Evolutionary conservation across 2,113 vertebrate genomes (phyloP), one percentile per base, ranked within the genome.

Genomic region (Malaclemys terrapin): DNA sequence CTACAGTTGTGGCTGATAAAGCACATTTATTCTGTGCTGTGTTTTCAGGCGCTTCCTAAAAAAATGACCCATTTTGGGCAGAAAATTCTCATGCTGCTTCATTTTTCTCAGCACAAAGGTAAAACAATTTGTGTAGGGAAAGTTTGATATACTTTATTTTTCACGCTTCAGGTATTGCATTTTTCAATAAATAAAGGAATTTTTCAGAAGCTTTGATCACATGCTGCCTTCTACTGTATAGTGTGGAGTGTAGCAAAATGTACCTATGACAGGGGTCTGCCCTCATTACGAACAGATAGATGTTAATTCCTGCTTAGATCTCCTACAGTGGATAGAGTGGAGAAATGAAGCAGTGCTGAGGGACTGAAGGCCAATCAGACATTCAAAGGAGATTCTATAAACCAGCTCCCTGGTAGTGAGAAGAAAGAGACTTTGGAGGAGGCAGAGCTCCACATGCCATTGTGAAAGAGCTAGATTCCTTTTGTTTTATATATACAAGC

Each of bases 401-500:
- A 88, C 82, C 2, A 8, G 57, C 87, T 94, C 59, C 89, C 16
- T 94, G 93, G 10, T 50, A 85, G 54, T 85, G 95, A 89, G 91
- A 95, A 29, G 57, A 13, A 62, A 31, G 89, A 84, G 89, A 19
- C 29, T 91, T 89, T 65, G 84, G 62, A 78, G 25, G 59, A 20
- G 7, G 88, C 0, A 0, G 29, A 78, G 57, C 59, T 31, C 29
- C 29, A 62, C 27, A 31, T 62, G 59, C 84, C 38, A 49, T 80
- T 93, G 90, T 50, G 62, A 84, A 90, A 76, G 17, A 76, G 52
- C 31, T 89, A 31, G 49, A 82, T 47, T 89, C 90, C 80, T 91
- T 22, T 19, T 89, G 79, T 78, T 95, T 93, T 91, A 62, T 52
- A 79, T 95, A 82, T 93, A 20, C 35, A 90, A 69, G 96, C 91